Base-by-base conservation (phyloP, 1,140 invertebrate species). In the Drosophila orena region DNA sequence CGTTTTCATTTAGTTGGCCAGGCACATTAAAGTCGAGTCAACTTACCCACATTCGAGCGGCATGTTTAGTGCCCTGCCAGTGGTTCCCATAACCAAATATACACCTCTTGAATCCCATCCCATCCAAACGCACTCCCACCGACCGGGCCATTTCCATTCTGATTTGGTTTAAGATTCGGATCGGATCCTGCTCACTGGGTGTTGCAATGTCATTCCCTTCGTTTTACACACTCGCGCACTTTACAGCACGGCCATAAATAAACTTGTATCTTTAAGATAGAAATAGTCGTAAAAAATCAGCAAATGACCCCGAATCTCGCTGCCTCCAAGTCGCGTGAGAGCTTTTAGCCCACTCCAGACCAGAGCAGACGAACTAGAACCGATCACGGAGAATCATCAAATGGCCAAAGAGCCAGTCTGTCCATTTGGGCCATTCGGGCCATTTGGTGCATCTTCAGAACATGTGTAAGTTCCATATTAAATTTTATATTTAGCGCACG, bases 401-500 rank as follows among this genome's bases (percentile, higher is more conserved):
- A 57, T 38, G 35, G 30, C n/a, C 10, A 47, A 35, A 15, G 40
- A 35, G 10, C 49, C 49, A 42, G 38, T 22, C 38, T 11, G 49
- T 42, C 54, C 53, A 68, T 59, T 57, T 64, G 62, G 49, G 6
- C 57, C 47, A 42, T 37, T 27, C 37, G 17, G 50, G 42, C 54
- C 53, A 68, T 59, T 57, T 64, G 62, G 42, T 54, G 43, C 64
- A 70, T 65, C 65, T 43, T 30, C 38, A 56, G 50, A 60, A 66
- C 47, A 62, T 74, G 58, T 79, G 60, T 64, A 77, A 77, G 81
- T 56, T 52, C 60, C 81, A 88, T 88, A 86, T 83, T 88, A 86
- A 86, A 86, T 86, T 86, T 86, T 83, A 86, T 86, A 88, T 88
- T 83, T 83, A 88, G 75, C 75, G 79, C 83, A 86, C 83, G 83